Conservation (phyloP, 35 echinoderm and acorn worm genomes). For the Amphiura filiformis region DNA sequence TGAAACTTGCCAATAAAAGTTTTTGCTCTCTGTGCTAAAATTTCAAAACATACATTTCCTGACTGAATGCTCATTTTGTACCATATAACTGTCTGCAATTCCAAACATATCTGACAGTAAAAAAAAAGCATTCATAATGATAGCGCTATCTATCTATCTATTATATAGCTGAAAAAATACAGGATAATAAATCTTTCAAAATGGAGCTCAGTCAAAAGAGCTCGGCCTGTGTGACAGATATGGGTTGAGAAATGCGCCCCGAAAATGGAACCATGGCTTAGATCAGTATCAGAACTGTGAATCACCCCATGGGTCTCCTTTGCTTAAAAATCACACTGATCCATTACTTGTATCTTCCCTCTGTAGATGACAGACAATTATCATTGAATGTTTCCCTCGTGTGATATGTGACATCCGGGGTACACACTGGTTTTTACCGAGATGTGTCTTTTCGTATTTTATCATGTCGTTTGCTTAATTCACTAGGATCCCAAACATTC, state of each 20-base stretch:
- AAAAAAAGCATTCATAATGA: neutral
- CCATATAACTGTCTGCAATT: neutral
- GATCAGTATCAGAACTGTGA: neutral
- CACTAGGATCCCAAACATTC: no score
- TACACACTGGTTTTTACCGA: no score
- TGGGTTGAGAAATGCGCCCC: slow-evolving; percentile 4
- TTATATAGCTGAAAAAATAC: neutral
- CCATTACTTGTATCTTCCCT: slow-evolving; percentile 2
- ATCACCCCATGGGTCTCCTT: neutral
- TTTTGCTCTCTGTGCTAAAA: no score
- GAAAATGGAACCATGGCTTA: neutral
- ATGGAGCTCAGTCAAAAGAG: neutral
- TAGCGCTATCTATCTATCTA: neutral
- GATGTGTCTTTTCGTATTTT: no score
- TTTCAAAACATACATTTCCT: no score
- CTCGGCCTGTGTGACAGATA: slow-evolving; percentile 6
- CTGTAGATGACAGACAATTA: neutral
- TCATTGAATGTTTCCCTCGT: neutral
- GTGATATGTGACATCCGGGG: neutral
- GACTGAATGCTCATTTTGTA: no score
- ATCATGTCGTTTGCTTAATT: no score
- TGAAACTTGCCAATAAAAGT: no score
- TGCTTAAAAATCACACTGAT: slow-evolving; percentile 1
- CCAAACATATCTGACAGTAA: neutral
- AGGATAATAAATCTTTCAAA: slow-evolving; percentile 5